Base-by-base conservation (phyloP, 2,888 invertebrate species). In the Lordiphosa andalusiaca region DNA sequence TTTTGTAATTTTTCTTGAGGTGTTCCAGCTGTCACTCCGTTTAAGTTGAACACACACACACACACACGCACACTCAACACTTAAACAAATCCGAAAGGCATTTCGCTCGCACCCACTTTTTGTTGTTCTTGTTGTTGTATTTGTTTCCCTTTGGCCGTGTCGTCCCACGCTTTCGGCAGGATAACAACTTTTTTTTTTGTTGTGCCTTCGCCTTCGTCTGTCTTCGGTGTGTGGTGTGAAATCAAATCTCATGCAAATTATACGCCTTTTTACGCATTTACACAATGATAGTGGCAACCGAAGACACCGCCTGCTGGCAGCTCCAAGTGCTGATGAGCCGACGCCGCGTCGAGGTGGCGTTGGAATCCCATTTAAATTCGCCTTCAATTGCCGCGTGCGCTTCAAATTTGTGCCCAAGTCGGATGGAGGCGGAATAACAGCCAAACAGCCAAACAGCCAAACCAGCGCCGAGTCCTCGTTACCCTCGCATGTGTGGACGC, bases 211-310 rank as follows among this genome's bases (percentile, higher is more conserved):
- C n/a, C 16, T 16, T 2, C 35, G 37, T n/a, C 47, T 42, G 57
- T 60, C 60, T 63, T 59, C 25, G 47, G 39, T 48, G 59, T 59
- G 30, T 39, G 66, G 71, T 63, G 63, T 71, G 65, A 71, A 82
- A 82, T 78, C 77, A 78, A 82, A 78, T 82, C 73, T 67, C 65
- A 73, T 78, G 83, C 78, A 78, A 78, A 78, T 78, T 78, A 82
- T 75, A 69, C 80, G 76, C 80, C 77, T 69, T 82, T 78, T 78
- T 75, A 78, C 73, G 71, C 82, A 78, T 69, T 66, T 69, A 62
- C 73, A 71, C 71, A 62, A 51, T 53, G 67, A 58, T 61, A 57
- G 69, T 59, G 50, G 16, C 16, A 5, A 10, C 16, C 30, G 30
- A 16, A 12, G 52, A 41, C 30, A 7, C 13, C 23, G 60, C 6